Evolutionary conservation across 2,113 vertebrate species (phyloP), one percentile per base, ranked within the genome.

Genomic region (Oryzias javanicus): DNA sequence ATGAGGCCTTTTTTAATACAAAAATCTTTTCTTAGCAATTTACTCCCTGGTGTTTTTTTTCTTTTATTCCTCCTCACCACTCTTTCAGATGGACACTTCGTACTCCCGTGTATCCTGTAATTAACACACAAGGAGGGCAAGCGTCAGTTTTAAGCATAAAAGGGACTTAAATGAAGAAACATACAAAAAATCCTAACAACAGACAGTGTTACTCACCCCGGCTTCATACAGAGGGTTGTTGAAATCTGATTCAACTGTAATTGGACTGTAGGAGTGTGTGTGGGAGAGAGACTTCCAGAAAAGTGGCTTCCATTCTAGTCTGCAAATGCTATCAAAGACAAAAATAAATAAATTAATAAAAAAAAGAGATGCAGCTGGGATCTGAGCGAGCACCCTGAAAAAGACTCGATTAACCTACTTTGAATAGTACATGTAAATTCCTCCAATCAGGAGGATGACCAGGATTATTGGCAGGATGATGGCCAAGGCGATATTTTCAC

Each of bases 141-240:
- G 24, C 44, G 45, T 63, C 27, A 46, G 22, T 16, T 19, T 47
- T 47, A 10, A 47, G 19, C 3, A 19, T 47, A 3, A 18, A 18
- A n/a, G 1, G 6, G 17, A 18, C 18, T 18, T 13, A 47, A 47
- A 17, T 47, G 17, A 19, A 47, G 19, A 12, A 7, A 8, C 5
- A 18, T n/a, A 8, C 10, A 12, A 47, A 13, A 46, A 8, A n/a
- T 7, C 8, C 8, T 10, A 19, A 47, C 4, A 18, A 17, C 7
- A 47, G 7, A 19, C 44, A 8, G 1, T 48, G 5, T 1, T 40
- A 77, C 89, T 93, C 75, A 97, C 95, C 91, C 94, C 95, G 42
- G 94, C 94, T 88, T 97, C 95, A 65, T 96, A 97, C n/a, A 97
- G 91, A 40, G 95, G 95, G 71, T 96, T 97, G 91, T 94, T 96